These are phyloP conservation scores for Ascaphus truei DNA, from an alignment of 2,113 vertebrate genomes.

Conservation along the genomic window DNA sequence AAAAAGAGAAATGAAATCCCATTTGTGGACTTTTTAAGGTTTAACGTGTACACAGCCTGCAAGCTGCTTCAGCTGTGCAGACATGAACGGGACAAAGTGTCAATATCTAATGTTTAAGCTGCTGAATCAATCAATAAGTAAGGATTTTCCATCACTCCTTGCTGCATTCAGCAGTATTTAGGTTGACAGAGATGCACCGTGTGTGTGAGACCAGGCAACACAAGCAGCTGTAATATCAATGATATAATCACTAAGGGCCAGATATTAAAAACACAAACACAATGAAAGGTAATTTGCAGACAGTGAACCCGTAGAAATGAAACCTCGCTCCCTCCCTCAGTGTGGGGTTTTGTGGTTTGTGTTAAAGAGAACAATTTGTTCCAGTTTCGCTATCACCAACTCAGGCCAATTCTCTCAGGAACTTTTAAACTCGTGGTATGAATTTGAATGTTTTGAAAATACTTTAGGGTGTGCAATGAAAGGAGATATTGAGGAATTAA, in stretches of 20 bases:
- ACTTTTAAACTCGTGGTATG: too few species aligned
- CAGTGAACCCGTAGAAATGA: too few species aligned
- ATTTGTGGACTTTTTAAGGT: too few species aligned
- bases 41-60: background rate
- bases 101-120: background rate
- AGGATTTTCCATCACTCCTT: background rate
- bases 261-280: background rate
- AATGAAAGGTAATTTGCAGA: background rate
- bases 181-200: background rate
- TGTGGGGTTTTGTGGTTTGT: background rate
- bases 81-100: background rate
- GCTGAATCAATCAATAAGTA: slow-evolving; percentile 3
- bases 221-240: slow-evolving; percentile 2
- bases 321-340: background rate
- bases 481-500: too few species aligned
- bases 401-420: too few species aligned
- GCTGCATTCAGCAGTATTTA: background rate
- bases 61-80: background rate
- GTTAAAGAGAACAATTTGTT: background rate
- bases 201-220: slow-evolving; percentile 9
- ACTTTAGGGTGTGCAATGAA: too few species aligned
- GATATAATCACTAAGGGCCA: background rate
- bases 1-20: too few species aligned
- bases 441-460: too few species aligned
- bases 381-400: background rate